Evolutionary conservation across 2,113 vertebrate genomes (phyloP), one percentile per base, ranked within the genome.

Genomic region (Tenebrosternarchus preto): DNA sequence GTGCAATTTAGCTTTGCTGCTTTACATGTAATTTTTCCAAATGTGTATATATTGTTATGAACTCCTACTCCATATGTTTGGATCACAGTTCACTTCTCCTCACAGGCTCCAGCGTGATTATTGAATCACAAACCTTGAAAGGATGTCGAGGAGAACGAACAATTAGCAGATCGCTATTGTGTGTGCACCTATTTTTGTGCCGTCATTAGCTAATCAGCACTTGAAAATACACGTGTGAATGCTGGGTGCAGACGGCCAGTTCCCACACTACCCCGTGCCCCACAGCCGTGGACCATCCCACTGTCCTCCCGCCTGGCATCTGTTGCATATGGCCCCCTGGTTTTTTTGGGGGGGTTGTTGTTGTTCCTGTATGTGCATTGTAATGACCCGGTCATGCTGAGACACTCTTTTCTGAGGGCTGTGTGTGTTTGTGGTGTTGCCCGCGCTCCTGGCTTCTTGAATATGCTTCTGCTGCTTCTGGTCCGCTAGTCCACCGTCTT

Each of bases 261-360:
- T 91, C 90, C 88, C 91, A 92, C 91, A 89, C 85, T 86, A 89
- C 88, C 90, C n/a, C 86, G 90, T 90, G 88, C 92, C 85, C 89
- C 64, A 61, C 77, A 89, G 88, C 87, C 77, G 43, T 70, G 81
- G 81, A 86, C 86, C 55, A 77, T 64, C 59, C 80, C 89, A 90
- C 90, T 85, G 88, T 89, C 91, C 90, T 90, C 88, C 83, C 92
- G 89, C 89, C 88, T 85, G 91, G 92, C 93, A 94, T 94, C 93
- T 93, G 93, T 90, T 91, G 88, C 88, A 82, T 86, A 82, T 84
- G 76, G 91, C 86, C 87, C 73, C 82, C 31, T 71, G 61, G 72
- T 15, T 50, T 50, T 55, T 71, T 79, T 79, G n/a, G n/a, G n/a
- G n/a, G n/a, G n/a, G n/a, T n/a, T n/a, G n/a, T 76, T 55, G n/a